Evolutionary conservation across 2,797 vertebrate genomes (phyloP).

Genomic region (Centropyge bicolor): DNA sequence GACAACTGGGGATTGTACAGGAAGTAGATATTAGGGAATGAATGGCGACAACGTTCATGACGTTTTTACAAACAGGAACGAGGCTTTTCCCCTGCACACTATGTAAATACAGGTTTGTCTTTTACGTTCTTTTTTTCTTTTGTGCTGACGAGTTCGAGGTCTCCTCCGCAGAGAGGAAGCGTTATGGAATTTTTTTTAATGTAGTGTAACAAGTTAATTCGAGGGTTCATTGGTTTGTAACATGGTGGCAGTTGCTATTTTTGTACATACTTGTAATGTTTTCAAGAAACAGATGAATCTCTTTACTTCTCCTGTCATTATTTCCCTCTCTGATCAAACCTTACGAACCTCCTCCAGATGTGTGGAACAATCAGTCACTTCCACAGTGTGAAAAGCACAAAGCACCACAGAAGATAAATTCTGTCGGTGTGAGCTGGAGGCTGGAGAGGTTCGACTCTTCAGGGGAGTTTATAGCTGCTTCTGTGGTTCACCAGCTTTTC

Average conservation of each 20-base stretch:
- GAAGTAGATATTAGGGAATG: conserved; percentile 74
- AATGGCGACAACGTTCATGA: conserved; percentile 63
- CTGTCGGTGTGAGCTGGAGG: neutral
- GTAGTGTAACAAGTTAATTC: conserved; percentile 44
- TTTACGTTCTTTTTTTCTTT: conserved; percentile 42
- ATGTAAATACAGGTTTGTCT: conserved; percentile 71
- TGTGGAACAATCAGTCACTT: conserved; percentile 32
- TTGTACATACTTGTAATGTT: conserved; percentile 76
- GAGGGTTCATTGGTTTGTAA: conserved; percentile 64
- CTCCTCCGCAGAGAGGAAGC: conserved; percentile 27
- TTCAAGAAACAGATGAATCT: conserved; percentile 47
- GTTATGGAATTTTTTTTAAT: conserved; percentile 24
- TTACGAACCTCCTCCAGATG: conserved; percentile 27
- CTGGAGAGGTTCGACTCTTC: neutral
- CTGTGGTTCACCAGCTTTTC: conserved; percentile 34
- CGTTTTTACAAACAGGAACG: conserved; percentile 68
- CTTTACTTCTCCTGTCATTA: conserved; percentile 40
- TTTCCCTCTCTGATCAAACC: conserved; percentile 17
- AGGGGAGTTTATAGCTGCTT: conserved; percentile 33
- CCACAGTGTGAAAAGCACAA: conserved; percentile 58
- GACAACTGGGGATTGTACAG: conserved; percentile 70
- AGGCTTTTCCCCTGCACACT: conserved; percentile 53
- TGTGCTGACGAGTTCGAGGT: conserved; percentile 33
- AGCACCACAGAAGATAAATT: neutral
- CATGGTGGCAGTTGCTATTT: conserved; percentile 67